Percentiles rank a stretch among this genome's conserved stretches.
These are phyloP conservation scores for Drosophila conformis DNA, from an alignment of 2,888 invertebrate species.

Conservation along the genomic window DNA sequence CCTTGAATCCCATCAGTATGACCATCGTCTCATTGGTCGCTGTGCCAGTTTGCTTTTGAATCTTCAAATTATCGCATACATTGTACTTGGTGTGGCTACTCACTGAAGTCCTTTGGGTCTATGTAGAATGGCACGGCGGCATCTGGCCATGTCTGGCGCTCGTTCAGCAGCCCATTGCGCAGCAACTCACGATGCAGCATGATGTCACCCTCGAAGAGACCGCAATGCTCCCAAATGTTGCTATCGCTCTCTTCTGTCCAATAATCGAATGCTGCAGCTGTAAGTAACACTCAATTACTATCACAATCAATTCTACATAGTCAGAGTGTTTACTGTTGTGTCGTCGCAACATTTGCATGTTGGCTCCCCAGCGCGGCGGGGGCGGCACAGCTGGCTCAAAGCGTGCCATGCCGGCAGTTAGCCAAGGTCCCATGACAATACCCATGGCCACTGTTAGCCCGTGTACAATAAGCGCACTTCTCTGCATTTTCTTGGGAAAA, in stretches of 20 bases:
- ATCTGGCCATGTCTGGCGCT: constrained; percentile 86
- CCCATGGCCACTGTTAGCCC: constrained; percentile 18
- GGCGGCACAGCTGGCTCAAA: constrained; percentile 76
- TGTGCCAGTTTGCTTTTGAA: constrained; percentile 57
- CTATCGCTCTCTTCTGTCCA: constrained; percentile 85
- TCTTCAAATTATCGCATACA: constrained; percentile 22
- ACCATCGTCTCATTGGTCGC: constrained; percentile 84
- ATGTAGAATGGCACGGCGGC: constrained; percentile 87
- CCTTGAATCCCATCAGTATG: constrained; percentile 87
- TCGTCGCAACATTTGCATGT: constrained; percentile 78
- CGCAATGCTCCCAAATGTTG: constrained; percentile 87
- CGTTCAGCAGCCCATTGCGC: constrained; percentile 85
- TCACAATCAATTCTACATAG: constrained; percentile 18
- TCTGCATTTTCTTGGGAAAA: constrained; percentile 58
- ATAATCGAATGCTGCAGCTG: constrained; percentile 83
- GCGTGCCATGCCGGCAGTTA: constrained; percentile 21
- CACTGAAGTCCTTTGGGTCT: constrained; percentile 86
- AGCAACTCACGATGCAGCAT: constrained; percentile 84
- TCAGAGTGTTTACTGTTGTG: constrained; percentile 80
- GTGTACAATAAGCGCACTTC: constrained; percentile 42
- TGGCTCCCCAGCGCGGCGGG: constrained; percentile 78
- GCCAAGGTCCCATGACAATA: constrained; percentile 10
- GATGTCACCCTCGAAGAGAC: constrained; percentile 88
- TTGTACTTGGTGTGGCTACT: constrained; percentile 58
- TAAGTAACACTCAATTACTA: neutral